Conservation (phyloP, 2,113 vertebrate species). For the Bujurquina vittata region DNA sequence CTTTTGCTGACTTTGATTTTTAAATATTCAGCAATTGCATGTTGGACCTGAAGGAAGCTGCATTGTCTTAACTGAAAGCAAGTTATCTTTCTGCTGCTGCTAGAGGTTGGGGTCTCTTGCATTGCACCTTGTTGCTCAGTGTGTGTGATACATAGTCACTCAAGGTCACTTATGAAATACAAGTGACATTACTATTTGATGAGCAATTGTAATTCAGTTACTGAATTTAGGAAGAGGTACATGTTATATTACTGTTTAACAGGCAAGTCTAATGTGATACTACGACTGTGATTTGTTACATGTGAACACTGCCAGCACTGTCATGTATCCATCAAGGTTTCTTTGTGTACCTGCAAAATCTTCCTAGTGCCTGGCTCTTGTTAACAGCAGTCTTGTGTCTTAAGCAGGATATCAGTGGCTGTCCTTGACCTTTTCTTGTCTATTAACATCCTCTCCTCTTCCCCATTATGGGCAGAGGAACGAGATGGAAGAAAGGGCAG, state of each 20-base stretch:
- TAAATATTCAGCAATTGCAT: neutral
- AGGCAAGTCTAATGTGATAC: neutral
- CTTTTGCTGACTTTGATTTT: neutral
- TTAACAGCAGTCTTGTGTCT: conserved; percentile 38
- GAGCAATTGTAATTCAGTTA: neutral
- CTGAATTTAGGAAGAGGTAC: neutral
- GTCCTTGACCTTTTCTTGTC: conserved; percentile 77
- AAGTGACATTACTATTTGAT: neutral
- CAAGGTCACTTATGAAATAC: neutral
- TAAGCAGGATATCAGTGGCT: conserved; percentile 50
- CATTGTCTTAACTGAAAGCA: neutral
- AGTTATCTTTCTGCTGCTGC: neutral
- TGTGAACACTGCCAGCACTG: neutral
- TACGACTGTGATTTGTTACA: neutral
- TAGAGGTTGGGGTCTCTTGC: neutral
- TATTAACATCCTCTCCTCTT: conserved; percentile 68
- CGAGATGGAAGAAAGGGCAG: conserved; percentile 64
- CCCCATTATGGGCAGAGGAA: conserved; percentile 62
- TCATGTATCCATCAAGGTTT: conserved; percentile 6
- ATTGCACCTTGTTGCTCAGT: neutral
- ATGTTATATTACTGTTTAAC: neutral
- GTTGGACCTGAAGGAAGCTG: neutral
- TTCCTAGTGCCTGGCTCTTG: neutral
- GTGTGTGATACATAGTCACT: neutral
- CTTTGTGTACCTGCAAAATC: neutral